Percentiles rank a stretch among this genome's conserved stretches.
Evolutionary conservation across 2,888 invertebrate genomes (phyloP).

Genomic region (Plebejus anna): DNA sequence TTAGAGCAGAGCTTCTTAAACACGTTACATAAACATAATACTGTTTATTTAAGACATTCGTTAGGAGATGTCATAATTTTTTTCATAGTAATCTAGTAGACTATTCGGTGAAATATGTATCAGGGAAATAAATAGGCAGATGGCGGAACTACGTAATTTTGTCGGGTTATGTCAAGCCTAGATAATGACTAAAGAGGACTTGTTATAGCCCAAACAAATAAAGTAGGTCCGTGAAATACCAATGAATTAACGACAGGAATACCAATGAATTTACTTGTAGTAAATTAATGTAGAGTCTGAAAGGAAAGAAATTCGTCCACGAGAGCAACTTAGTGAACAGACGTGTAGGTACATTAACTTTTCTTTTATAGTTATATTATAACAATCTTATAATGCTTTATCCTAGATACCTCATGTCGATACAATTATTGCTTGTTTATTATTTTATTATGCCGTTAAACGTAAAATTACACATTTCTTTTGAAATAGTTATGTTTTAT

Average conservation of each 20-base stretch:
- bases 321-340: not conserved
- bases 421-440: not conserved
- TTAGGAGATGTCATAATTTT: constrained; percentile 17
- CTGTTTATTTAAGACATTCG: constrained; percentile 54
- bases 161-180: too few relatives aligned
- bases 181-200: too few relatives aligned
- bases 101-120: not conserved
- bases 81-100: not conserved
- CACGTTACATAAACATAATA: constrained; percentile 64
- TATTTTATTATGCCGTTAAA: not conserved
- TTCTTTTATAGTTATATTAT: not conserved
- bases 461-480: not conserved
- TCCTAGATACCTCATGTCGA: not conserved
- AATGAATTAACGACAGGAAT: too few relatives aligned
- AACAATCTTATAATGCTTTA: not conserved
- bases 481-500: too few relatives aligned
- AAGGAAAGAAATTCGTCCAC: too few relatives aligned
- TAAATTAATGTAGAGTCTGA: too few relatives aligned
- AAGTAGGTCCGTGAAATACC: too few relatives aligned
- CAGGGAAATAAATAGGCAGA: not conserved
- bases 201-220: too few relatives aligned
- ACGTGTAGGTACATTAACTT: not conserved
- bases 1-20: constrained; percentile 63
- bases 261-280: too few relatives aligned
- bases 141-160: too few relatives aligned